phyloP scores from a whole-genome alignment of 2,888 invertebrate species.

The Teleiodes luculella region DNA sequence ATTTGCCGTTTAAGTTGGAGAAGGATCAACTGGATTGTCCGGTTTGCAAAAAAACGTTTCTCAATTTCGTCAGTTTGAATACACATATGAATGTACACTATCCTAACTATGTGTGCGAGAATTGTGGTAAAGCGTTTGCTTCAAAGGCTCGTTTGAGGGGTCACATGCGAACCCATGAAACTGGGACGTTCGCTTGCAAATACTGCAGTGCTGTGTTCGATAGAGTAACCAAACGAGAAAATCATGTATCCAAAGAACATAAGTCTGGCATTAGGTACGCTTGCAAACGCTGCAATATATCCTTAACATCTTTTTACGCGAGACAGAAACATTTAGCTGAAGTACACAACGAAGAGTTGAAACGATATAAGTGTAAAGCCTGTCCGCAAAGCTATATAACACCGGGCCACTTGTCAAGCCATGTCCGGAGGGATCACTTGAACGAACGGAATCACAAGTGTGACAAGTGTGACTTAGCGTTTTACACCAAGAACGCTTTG shows the following conservation, averaged over 20 bases:
- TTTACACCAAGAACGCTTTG: conserved; percentile 74
- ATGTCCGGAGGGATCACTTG: conserved; percentile 64
- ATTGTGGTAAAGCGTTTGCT: conserved; percentile 75
- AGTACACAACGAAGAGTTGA: conserved; percentile 66
- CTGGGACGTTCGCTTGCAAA: conserved; percentile 62
- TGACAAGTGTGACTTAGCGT: conserved; percentile 71
- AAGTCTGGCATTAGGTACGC: conserved; percentile 64
- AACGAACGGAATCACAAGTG: conserved; percentile 72
- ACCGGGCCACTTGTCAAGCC: conserved; percentile 66
- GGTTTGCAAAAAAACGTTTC: conserved; percentile 58
- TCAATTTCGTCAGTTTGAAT: conserved; percentile 65
- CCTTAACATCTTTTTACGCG: conserved; percentile 63
- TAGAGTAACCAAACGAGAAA: conserved; percentile 63
- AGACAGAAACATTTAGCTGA: conserved; percentile 68
- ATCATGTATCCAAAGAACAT: conserved; percentile 69
- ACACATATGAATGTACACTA: conserved; percentile 76
- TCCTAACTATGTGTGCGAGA: conserved; percentile 71
- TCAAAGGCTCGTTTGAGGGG: conserved; percentile 69
- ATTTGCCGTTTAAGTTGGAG: conserved; percentile 64
- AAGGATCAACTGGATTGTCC: conserved; percentile 70
- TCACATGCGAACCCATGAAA: conserved; percentile 74
- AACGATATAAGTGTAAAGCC: conserved; percentile 67
- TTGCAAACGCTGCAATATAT: conserved; percentile 63
- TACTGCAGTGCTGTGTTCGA: conserved; percentile 64
- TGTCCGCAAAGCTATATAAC: conserved; percentile 72